These are phyloP conservation scores for Pitangus sulphuratus DNA, from an alignment of 2,797 vertebrate species.

Conservation along the genomic window DNA sequence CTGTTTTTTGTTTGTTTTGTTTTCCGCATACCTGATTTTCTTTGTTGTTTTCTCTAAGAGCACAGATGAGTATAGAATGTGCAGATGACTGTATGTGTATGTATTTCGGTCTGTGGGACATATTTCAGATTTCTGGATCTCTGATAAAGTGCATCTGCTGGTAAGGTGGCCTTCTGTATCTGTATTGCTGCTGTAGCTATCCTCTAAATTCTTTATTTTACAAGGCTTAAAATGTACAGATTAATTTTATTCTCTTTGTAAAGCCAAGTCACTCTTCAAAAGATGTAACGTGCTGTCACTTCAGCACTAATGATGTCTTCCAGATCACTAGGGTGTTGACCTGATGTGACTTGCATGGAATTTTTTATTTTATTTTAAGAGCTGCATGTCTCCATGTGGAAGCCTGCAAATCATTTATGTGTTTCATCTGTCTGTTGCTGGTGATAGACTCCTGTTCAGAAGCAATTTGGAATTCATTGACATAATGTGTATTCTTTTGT, in stretches of 20 bases:
- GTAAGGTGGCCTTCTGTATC: background rate
- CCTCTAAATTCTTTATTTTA: background rate
- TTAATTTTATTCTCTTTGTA: background rate
- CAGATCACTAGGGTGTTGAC: accelerated
- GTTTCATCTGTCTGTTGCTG: background rate
- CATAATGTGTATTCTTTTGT: background rate
- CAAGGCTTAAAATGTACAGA: background rate
- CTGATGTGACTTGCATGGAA: background rate
- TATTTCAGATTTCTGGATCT: background rate
- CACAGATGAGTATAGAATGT: background rate
- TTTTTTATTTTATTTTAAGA: background rate
- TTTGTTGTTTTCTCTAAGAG: background rate
- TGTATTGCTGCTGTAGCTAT: background rate
- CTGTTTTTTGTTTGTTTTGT: background rate
- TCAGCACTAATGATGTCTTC: background rate
- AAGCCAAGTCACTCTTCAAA: background rate
- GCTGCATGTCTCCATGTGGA: background rate
- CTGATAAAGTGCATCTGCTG: background rate
- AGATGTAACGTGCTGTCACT: background rate
- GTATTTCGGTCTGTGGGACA: background rate
- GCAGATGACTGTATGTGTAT: background rate
- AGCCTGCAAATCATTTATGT: background rate
- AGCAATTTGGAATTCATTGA: background rate
- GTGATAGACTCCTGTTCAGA: background rate
- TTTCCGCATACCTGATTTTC: background rate